phyloP scores from a whole-genome alignment of 53 echinoderm and acorn worm species.

The Henricia sp. region DNA sequence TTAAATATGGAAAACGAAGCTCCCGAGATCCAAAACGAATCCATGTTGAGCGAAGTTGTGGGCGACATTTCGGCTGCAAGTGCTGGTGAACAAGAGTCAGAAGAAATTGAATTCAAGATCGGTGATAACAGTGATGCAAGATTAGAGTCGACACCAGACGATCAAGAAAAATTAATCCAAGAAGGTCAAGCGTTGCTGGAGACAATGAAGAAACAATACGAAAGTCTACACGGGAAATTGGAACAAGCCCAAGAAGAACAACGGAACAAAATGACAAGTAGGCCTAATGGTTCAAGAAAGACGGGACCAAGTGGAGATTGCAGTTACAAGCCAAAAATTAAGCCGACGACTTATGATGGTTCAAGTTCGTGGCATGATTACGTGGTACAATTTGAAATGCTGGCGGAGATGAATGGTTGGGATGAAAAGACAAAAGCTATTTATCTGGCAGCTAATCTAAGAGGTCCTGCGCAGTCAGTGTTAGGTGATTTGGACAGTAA shows the following conservation, averaged over 20 bases:
- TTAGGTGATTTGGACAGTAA: background rate
- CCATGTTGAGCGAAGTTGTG: background rate
- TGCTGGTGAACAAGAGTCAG: background rate
- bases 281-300: background rate
- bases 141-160: no score
- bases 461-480: constrained; percentile 26
- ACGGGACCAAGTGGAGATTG: background rate
- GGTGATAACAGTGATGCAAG: no score
- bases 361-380: constrained; percentile 40
- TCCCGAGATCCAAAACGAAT: background rate
- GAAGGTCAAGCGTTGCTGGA: no score
- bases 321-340: background rate
- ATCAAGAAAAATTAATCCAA: no score
- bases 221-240: no score
- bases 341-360: constrained; percentile 41
- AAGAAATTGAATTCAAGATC: no score
- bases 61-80: background rate
- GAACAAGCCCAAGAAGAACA: background rate
- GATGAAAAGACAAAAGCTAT: constrained; percentile 10
- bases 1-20: background rate
- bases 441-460: constrained; percentile 33
- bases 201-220: no score
- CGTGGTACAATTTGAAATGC: constrained; percentile 34
- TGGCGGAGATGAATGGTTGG: constrained; percentile 47
- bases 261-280: background rate